phyloP scores from a whole-genome alignment of 2,888 invertebrate species.

The Ischnura elegans region DNA sequence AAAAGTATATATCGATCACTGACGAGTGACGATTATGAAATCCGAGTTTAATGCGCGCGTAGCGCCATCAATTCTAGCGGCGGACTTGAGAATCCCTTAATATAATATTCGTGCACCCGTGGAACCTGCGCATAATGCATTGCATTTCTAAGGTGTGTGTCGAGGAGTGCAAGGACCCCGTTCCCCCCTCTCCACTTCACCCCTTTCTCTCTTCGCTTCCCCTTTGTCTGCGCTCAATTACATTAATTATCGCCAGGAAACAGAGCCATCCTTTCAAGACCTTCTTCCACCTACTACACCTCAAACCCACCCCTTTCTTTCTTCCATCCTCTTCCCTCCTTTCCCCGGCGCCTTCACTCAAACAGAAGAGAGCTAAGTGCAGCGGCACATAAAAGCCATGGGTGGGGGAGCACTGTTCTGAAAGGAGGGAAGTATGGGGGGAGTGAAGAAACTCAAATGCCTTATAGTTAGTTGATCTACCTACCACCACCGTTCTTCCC shows the following conservation, averaged over 20 bases:
- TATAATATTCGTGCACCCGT: not conserved
- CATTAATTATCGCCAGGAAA: slow-evolving; percentile 55
- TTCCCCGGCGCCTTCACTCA: not conserved
- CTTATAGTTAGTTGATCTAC: too few species aligned
- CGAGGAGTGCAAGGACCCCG: not conserved
- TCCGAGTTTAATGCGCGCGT: too few species aligned
- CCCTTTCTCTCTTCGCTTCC: not conserved
- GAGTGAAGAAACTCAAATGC: too few species aligned
- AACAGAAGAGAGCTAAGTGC: slow-evolving; percentile 37
- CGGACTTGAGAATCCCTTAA: too few species aligned
- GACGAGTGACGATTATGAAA: too few species aligned
- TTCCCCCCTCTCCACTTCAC: not conserved
- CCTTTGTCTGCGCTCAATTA: slow-evolving; percentile 36
- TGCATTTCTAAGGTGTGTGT: not conserved
- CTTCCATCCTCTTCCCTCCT: not conserved
- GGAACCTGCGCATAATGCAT: slow-evolving; percentile 8
- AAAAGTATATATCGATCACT: too few species aligned
- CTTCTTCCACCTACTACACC: too few species aligned
- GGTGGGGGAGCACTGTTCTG: not conserved
- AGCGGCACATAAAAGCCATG: slow-evolving; percentile 26
- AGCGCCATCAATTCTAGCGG: too few species aligned
- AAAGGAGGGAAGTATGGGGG: not conserved
- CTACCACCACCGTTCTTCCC: too few species aligned
- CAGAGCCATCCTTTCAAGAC: slow-evolving; percentile 3
- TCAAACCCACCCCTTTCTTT: too few species aligned